These are phyloP conservation scores for Blera fallax DNA, from an alignment of 2,888 invertebrate species.

Conservation along the genomic window DNA sequence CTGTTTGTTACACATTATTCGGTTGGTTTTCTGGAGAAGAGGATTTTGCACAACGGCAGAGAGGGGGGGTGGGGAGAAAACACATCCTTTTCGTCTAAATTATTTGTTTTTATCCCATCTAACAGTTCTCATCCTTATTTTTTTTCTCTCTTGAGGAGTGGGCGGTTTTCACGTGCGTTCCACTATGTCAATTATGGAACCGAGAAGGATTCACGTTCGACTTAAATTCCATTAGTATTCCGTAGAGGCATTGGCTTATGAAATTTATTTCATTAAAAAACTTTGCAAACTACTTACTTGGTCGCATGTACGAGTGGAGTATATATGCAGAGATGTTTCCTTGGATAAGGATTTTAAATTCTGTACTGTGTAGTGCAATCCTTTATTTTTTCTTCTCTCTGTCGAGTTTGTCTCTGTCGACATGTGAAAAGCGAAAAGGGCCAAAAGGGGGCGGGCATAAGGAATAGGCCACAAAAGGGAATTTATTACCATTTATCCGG, in stretches of 20 bases:
- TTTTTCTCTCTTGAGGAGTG: neutral
- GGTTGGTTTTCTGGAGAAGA: neutral
- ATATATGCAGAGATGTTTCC: neutral
- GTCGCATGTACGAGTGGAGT: neutral
- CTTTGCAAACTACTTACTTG: slow-evolving; percentile 8
- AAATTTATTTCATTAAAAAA: slow-evolving; percentile 35
- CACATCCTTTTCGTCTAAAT: neutral
- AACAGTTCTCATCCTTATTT: neutral
- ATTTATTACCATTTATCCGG: slow-evolving; percentile 64
- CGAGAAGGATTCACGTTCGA: slow-evolving; percentile 7
- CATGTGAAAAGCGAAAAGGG: neutral
- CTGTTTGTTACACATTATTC: slow-evolving; percentile 31
- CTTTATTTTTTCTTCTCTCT: neutral
- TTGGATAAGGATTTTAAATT: neutral
- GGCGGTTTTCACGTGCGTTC: neutral
- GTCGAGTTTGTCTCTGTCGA: neutral
- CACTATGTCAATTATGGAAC: slow-evolving; percentile 21
- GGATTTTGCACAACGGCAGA: slow-evolving; percentile 21
- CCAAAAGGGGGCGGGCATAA: slow-evolving; percentile 5
- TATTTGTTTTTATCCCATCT: slow-evolving; percentile 36
- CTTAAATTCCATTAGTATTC: slow-evolving; percentile 41
- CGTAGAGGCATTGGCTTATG: slow-evolving; percentile 16
- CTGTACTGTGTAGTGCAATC: neutral
- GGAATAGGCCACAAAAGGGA: slow-evolving; percentile 38
- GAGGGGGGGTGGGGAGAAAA: neutral